Conservation (phyloP, 2,113 vertebrate genomes). For the Gasterosteus nipponicus region DNA sequence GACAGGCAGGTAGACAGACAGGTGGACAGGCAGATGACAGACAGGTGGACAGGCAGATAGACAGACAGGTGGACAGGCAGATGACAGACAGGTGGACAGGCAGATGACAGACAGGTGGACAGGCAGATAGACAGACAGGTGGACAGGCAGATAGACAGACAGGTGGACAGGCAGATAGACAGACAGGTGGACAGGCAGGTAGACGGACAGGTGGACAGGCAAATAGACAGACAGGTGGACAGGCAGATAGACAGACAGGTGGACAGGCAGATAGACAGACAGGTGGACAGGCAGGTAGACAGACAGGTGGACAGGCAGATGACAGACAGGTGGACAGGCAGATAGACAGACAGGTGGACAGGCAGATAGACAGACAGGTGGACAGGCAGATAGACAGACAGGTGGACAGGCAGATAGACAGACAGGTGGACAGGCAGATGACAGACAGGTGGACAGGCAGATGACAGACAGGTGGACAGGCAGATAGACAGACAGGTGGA, state of each 20-base stretch:
- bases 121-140: slow-evolving; percentile 53
- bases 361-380: not conserved
- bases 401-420: slow-evolving; percentile 66
- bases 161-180: too few species aligned
- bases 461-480: slow-evolving; percentile 83
- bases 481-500: slow-evolving; percentile 64
- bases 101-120: slow-evolving; percentile 87
- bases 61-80: slow-evolving; percentile 67
- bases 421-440: slow-evolving; percentile 66
- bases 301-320: too few species aligned
- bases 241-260: too few species aligned
- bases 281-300: slow-evolving; percentile 66
- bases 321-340: slow-evolving; percentile 82
- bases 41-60: slow-evolving; percentile 75
- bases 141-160: slow-evolving; percentile 32
- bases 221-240: not conserved
- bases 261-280: slow-evolving; percentile 32
- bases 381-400: too few species aligned
- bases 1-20: not conserved
- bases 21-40: slow-evolving; percentile 72
- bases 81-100: not conserved
- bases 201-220: slow-evolving; percentile 67
- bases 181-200: slow-evolving; percentile 79
- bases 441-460: too few species aligned
- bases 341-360: slow-evolving; percentile 65